phyloP scores from a whole-genome alignment of 35 echinoderm and acorn worm species.

The Lytechinus variegatus region DNA sequence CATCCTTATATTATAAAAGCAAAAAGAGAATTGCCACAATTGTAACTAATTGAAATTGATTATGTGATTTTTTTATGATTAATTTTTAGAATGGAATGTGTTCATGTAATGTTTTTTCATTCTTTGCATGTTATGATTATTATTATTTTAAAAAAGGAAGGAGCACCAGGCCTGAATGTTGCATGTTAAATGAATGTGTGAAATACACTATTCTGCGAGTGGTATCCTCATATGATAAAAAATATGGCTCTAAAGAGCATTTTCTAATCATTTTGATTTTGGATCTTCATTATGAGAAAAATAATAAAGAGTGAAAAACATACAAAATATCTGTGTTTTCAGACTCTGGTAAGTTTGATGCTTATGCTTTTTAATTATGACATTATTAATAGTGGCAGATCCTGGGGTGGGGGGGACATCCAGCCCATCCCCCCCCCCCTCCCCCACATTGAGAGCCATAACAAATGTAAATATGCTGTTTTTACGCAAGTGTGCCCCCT shows the following conservation, averaged over 20 bases:
- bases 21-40: neutral
- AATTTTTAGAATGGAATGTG: neutral
- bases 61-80: neutral
- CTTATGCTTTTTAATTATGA: too few relatives aligned
- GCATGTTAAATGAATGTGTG: conserved; percentile 1
- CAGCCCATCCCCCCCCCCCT: too few relatives aligned
- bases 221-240: neutral
- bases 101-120: neutral
- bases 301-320: neutral
- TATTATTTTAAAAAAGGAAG: neutral
- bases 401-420: too few relatives aligned
- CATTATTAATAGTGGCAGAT: too few relatives aligned
- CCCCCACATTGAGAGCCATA: too few relatives aligned
- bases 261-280: conserved; percentile 20
- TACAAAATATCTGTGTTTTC: neutral
- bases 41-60: neutral
- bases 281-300: conserved; percentile 13
- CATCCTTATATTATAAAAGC: neutral
- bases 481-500: too few relatives aligned
- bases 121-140: conserved; percentile 4
- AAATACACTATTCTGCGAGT: neutral
- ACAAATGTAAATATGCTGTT: too few relatives aligned
- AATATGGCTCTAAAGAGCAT: conserved; percentile 18
- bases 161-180: neutral
- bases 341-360: neutral